Conservation (phyloP, 1,140 invertebrate genomes). For the Bombus huntii region DNA sequence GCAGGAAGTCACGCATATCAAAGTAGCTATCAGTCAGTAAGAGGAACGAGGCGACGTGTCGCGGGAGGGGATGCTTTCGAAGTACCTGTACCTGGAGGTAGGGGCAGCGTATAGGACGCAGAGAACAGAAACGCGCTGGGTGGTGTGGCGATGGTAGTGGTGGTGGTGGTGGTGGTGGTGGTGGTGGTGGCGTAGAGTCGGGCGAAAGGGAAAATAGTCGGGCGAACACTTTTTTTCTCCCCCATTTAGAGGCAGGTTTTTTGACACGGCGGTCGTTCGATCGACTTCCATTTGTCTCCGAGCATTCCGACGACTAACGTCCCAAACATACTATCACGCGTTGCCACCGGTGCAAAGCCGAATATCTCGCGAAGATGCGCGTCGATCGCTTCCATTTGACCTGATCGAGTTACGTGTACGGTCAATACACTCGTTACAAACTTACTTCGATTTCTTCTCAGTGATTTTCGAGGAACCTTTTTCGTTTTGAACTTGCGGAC, state of each 20-base stretch:
- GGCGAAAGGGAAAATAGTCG: constrained; percentile 80
- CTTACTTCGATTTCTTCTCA: neutral
- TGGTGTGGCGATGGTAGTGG: constrained; percentile 13
- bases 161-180: constrained; percentile 28
- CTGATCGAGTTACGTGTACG: constrained; percentile 9
- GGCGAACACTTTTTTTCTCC: constrained; percentile 71
- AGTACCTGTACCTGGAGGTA: constrained; percentile 32
- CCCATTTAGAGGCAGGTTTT: constrained; percentile 73
- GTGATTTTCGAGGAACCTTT: neutral
- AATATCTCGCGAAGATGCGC: constrained; percentile 40
- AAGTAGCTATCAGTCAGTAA: constrained; percentile 48
- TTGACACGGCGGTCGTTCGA: constrained; percentile 77
- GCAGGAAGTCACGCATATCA: constrained; percentile 49
- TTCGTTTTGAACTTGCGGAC: neutral
- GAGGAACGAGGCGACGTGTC: constrained; percentile 29
- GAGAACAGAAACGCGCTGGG: constrained; percentile 14
- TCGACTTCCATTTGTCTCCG: constrained; percentile 79
- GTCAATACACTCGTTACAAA: neutral
- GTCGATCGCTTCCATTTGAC: constrained; percentile 21
- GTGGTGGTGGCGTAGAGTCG: constrained; percentile 63
- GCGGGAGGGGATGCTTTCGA: constrained; percentile 42
- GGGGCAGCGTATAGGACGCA: constrained; percentile 27
- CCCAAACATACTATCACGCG: constrained; percentile 47
- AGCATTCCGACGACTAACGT: constrained; percentile 62
- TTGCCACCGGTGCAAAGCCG: constrained; percentile 39